A percentile compares a stretch with the other conserved stretches of the same genome.
Evolutionary conservation across 2,888 invertebrate species (phyloP).

Genomic region (Drosophila subquinaria): DNA sequence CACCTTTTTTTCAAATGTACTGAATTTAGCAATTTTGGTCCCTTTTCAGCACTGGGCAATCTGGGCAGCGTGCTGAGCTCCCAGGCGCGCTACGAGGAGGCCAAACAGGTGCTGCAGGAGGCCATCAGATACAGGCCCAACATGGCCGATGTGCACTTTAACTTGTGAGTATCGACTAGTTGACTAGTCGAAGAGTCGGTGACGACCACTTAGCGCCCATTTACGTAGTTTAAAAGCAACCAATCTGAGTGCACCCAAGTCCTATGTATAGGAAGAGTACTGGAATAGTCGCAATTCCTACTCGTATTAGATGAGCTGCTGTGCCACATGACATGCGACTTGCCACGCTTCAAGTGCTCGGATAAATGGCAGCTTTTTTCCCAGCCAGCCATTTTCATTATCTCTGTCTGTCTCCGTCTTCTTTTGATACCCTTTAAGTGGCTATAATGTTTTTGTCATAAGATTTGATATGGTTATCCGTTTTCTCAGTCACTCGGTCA

Average conservation of each 20-base stretch:
- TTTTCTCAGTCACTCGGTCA: too few species aligned
- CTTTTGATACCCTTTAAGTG: not conserved
- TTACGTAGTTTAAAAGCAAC: constrained; percentile 10
- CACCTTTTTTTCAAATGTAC: not conserved
- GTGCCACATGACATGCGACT: constrained; percentile 48
- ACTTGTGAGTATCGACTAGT: constrained; percentile 92
- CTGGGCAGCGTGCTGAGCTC: constrained; percentile 97
- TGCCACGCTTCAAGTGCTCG: constrained; percentile 46
- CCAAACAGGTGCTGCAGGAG: constrained; percentile 95
- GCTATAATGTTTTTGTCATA: too few species aligned
- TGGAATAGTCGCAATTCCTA: not conserved
- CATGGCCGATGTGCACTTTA: constrained; percentile 99
- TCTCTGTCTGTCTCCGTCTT: constrained; percentile 39
- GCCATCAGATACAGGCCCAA: constrained; percentile 96
- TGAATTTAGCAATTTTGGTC: not conserved
- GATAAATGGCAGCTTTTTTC: constrained; percentile 62
- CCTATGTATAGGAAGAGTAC: not conserved
- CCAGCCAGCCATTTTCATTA: constrained; percentile 64
- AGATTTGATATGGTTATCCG: too few species aligned
- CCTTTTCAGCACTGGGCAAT: constrained; percentile 94
- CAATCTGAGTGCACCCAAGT: constrained; percentile 25
- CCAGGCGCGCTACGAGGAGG: constrained; percentile 94
- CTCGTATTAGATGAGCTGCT: constrained; percentile 31
- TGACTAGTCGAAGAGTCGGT: constrained; percentile 1
- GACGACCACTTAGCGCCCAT: constrained; percentile 34